Base-by-base conservation (phyloP, 2,113 vertebrate species). In the Rhynchomys soricoides region DNA sequence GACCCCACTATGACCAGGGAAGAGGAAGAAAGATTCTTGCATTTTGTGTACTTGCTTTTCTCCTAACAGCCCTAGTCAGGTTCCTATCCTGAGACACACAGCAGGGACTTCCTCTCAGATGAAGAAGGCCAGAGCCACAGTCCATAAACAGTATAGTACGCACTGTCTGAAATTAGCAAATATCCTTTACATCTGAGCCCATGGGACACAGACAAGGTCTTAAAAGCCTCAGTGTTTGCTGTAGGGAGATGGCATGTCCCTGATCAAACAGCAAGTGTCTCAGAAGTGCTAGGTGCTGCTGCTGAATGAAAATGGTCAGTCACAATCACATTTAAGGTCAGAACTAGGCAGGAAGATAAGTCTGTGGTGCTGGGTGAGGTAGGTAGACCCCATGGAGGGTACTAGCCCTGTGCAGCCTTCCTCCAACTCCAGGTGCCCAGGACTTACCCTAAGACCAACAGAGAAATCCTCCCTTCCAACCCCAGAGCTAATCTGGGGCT, bases 401-500 rank as follows among this genome's bases (percentile, higher is more conserved):
- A 29, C 26, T 3, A 24, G n/a, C 31, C 55, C 24, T 64, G 24
- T 1, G 29, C 22, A 57, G 43, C 4, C 66, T 87, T 75, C 62
- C 52, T 95, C 81, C 91, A 87, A 71, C 15, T 40, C 48, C 22
- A 2, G n/a, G 68, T 48, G 74, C 37, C 37, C 62, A 57, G 55
- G 45, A 50, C 89, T 89, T 48, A 45, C 3, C 26, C 89, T 68
- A 31, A 88, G 75, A 82, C 45, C 3, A 19, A 83, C 37, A 43
- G 4, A 22, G 90, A 96, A 92, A 79, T 68, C 95, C 86, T 93
- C 88, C 71, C 57, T 78, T 64, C 62, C 70, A 43, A 19, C 21
- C 78, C 93, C 40, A 31, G 64, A n/a, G 40, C 75, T 86, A 92
- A 89, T 77, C 75, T 19, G 43, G 75, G 77, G 81, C 95, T 97